A percentile compares a stretch with the other conserved stretches of the same genome.
These are phyloP conservation scores for Pimpla rufipes DNA, from an alignment of 2,888 invertebrate species.

Conservation along the genomic window DNA sequence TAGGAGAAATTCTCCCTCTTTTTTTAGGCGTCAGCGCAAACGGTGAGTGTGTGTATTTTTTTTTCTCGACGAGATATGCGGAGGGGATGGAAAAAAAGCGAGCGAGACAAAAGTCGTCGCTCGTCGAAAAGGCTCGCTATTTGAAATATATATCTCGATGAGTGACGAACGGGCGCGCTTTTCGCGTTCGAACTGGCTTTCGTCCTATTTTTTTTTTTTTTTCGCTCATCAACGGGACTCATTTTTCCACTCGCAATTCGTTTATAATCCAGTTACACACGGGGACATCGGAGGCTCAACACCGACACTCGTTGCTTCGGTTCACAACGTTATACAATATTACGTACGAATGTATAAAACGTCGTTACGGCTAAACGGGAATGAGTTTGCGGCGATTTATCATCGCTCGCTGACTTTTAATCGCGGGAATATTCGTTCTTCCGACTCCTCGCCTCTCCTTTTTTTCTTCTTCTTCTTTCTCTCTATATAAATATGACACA, in stretches of 20 bases:
- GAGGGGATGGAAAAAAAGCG: constrained; percentile 20
- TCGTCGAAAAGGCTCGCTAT: constrained; percentile 54
- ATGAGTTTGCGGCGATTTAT: constrained; percentile 45
- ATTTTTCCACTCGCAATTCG: constrained; percentile 32
- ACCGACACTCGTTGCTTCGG: constrained; percentile 43
- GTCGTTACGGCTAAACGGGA: constrained; percentile 80
- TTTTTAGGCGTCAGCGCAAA: constrained; percentile 30
- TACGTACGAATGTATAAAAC: constrained; percentile 85
- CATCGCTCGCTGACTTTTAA: constrained; percentile 44
- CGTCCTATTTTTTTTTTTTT: background rate
- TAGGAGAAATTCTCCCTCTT: constrained; percentile 24
- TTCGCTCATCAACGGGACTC: background rate
- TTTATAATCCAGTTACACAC: constrained; percentile 39
- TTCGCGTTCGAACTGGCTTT: background rate
- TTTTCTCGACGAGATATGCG: background rate
- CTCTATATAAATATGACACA: constrained; percentile 64
- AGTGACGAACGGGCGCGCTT: background rate
- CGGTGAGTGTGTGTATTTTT: no score
- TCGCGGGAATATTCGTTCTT: constrained; percentile 45
- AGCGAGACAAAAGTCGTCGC: constrained; percentile 64
- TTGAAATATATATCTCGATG: constrained; percentile 52
- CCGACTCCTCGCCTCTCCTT: constrained; percentile 9
- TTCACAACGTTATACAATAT: constrained; percentile 80
- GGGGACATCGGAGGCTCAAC: constrained; percentile 34
- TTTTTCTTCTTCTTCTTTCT: constrained; percentile 29